Percentiles rank a stretch among this genome's conserved stretches.
Evolutionary conservation across 2,797 vertebrate genomes (phyloP).

Genomic region (Gymnothorax reevesii): DNA sequence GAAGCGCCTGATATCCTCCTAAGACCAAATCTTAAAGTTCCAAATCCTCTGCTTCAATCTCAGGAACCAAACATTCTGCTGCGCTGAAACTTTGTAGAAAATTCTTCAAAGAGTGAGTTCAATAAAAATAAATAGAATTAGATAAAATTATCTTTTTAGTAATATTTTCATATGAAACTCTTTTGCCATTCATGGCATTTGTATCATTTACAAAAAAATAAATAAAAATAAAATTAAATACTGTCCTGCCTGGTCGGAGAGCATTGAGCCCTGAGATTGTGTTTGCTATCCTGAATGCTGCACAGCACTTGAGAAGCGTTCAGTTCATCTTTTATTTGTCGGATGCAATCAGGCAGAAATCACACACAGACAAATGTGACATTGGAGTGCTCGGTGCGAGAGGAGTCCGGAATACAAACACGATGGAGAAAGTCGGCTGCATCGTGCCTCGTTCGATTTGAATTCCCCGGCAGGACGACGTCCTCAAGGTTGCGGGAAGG

Average conservation of each 20-base stretch:
- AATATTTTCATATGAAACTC: neutral
- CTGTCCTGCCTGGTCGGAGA: neutral
- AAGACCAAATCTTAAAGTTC: neutral
- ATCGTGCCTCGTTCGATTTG: neutral
- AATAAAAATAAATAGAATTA: neutral
- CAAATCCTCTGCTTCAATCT: neutral
- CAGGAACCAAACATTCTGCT: neutral
- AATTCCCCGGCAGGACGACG: neutral
- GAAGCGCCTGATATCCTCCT: neutral
- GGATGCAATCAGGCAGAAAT: slow-evolving; percentile 34
- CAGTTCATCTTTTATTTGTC: slow-evolving; percentile 40
- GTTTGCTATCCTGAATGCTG: neutral
- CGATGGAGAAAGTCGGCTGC: neutral
- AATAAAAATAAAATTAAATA: neutral
- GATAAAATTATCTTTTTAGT: neutral
- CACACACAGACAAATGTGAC: slow-evolving; percentile 33
- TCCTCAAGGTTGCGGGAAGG: slow-evolving; percentile 21
- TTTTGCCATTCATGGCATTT: neutral
- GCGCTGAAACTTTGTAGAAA: neutral
- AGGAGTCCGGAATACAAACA: neutral
- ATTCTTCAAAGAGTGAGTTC: neutral
- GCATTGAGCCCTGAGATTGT: neutral
- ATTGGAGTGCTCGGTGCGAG: slow-evolving; percentile 31
- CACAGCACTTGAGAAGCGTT: neutral
- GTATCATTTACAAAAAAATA: neutral